Percentiles rank a stretch among this genome's conserved stretches.
These are phyloP conservation scores for Diabrotica virgifera DNA, from an alignment of 1,140 invertebrate genomes.

Conservation along the genomic window DNA sequence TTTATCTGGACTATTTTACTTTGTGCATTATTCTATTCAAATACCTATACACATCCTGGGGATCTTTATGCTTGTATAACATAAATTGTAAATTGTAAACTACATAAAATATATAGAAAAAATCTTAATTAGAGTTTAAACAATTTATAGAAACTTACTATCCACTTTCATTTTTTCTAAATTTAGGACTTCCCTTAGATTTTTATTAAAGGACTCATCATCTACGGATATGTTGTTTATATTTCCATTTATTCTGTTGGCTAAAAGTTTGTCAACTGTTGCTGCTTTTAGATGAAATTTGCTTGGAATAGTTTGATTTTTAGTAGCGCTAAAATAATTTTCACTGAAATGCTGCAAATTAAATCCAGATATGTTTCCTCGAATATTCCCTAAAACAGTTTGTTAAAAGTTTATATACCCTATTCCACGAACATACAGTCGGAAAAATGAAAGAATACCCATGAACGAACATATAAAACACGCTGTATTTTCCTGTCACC, in stretches of 20 bases:
- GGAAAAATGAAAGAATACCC: too few relatives aligned
- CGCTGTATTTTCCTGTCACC: too few relatives aligned
- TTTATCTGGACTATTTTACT: too few relatives aligned
- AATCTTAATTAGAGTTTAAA: too few relatives aligned
- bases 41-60: too few relatives aligned
- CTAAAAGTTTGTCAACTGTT: conserved; percentile 13
- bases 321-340: conserved; percentile 36
- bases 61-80: too few relatives aligned
- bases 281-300: conserved; percentile 25
- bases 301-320: conserved; percentile 35
- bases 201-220: conserved; percentile 19
- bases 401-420: neutral
- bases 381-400: conserved; percentile 23
- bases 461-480: too few relatives aligned
- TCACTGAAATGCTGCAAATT: conserved; percentile 35
- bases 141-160: conserved; percentile 23
- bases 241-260: conserved; percentile 22
- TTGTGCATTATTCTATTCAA: too few relatives aligned
- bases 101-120: too few relatives aligned
- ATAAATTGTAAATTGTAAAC: too few relatives aligned
- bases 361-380: conserved; percentile 31
- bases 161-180: conserved; percentile 26
- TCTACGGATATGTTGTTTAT: conserved; percentile 19
- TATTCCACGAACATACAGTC: too few relatives aligned
- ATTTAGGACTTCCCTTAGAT: conserved; percentile 23